Conservation (phyloP, 2,797 vertebrate species). For the Naso thynnoides region DNA sequence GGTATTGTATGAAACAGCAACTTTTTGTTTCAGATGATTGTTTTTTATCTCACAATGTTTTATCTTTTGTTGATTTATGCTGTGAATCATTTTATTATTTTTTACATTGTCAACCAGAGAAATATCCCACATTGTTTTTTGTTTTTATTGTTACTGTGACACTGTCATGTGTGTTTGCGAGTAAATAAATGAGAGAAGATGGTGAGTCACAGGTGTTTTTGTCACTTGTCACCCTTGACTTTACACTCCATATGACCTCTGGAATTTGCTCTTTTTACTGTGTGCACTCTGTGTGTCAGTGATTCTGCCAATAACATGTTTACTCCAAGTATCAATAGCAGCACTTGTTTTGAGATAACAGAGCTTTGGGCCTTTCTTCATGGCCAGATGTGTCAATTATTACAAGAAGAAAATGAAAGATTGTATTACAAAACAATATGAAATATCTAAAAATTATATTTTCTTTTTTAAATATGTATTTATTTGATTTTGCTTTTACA, state of each 20-base stretch:
- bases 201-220: not conserved
- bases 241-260: constrained; percentile 32
- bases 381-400: not conserved
- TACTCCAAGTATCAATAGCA: constrained; percentile 10
- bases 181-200: not conserved
- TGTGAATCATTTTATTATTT: not conserved
- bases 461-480: not conserved
- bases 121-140: not conserved
- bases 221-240: not conserved
- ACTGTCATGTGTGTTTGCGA: not conserved
- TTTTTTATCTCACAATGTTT: not conserved
- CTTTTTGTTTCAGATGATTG: not conserved
- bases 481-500: not conserved
- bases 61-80: not conserved
- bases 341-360: constrained; percentile 16
- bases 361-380: constrained; percentile 1
- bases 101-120: not conserved
- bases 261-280: constrained; percentile 55
- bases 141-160: not conserved
- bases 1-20: not conserved
- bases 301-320: constrained; percentile 18
- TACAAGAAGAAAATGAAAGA: not conserved
- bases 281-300: constrained; percentile 33
- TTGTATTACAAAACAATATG: not conserved
- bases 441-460: not conserved